These are phyloP conservation scores for Pseudorhombus dupliciocellatus DNA, from an alignment of 2,113 vertebrate species.

Conservation along the genomic window DNA sequence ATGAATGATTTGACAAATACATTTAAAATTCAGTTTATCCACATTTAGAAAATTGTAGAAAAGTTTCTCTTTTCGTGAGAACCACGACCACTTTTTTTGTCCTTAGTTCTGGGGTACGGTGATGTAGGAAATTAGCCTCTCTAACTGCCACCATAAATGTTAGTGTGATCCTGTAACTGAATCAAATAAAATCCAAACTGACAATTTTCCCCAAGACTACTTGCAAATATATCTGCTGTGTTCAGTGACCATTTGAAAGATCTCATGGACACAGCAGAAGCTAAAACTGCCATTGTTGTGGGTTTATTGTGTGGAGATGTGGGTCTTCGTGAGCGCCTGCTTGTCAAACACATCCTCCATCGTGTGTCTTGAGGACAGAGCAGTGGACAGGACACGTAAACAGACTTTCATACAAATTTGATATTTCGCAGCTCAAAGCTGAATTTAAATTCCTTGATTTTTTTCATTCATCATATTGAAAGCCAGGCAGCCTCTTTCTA, in stretches of 20 bases:
- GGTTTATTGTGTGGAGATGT: neutral
- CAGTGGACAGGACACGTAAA: slow-evolving; percentile 19
- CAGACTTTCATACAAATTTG: slow-evolving; percentile 52
- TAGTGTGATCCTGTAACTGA: neutral
- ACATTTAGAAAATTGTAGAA: too few relatives aligned
- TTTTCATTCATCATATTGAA: slow-evolving; percentile 72
- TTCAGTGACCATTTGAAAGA: neutral
- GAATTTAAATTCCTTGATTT: slow-evolving; percentile 66
- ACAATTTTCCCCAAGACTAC: neutral
- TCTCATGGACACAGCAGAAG: neutral
- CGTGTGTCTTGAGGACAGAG: slow-evolving; percentile 10
- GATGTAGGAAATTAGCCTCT: too few relatives aligned
- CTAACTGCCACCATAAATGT: too few relatives aligned
- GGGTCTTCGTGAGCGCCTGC: slow-evolving; percentile 5
- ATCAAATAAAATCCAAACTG: neutral
- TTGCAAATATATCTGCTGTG: neutral
- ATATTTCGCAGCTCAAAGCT: slow-evolving; percentile 62
- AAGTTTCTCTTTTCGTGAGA: too few relatives aligned
- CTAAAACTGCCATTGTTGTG: neutral
- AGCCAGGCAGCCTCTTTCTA: slow-evolving; percentile 70
- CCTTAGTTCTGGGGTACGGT: too few relatives aligned
- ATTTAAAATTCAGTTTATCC: too few relatives aligned
- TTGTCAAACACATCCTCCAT: slow-evolving; percentile 19
- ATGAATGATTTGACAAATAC: too few relatives aligned
- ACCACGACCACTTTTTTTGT: too few relatives aligned